Conservation (phyloP, 2,797 vertebrate species). For the Catharus ustulatus region DNA sequence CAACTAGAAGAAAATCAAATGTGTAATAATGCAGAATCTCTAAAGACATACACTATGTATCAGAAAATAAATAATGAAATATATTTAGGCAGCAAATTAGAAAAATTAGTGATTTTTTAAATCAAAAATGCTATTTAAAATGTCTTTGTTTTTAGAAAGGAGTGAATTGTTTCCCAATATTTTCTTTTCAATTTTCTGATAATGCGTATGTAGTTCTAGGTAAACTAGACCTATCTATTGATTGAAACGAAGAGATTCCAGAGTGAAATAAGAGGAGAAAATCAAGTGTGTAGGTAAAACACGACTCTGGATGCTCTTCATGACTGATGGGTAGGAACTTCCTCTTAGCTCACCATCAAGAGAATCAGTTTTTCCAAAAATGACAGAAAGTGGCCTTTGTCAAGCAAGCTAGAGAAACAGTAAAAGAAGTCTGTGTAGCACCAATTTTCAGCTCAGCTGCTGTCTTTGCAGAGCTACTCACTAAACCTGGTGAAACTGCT, state of each 20-base stretch:
- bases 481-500: background rate
- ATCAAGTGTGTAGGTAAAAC: background rate
- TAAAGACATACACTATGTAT: background rate
- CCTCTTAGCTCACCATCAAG: background rate
- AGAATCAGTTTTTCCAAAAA: background rate
- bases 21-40: background rate
- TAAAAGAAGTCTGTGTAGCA: background rate
- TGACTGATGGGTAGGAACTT: accelerated
- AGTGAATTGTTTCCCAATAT: background rate
- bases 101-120: accelerated
- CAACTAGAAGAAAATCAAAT: background rate
- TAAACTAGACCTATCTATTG: background rate
- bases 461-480: background rate
- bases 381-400: background rate
- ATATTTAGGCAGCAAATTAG: background rate
- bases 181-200: background rate
- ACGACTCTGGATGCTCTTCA: background rate
- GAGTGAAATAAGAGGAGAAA: background rate
- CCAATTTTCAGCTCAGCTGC: background rate
- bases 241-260: background rate
- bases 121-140: background rate
- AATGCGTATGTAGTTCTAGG: background rate
- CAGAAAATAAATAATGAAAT: background rate
- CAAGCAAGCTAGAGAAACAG: background rate
- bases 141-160: background rate